Conservation (phyloP, 2,113 vertebrate genomes). For the Arothron firmamentum region DNA sequence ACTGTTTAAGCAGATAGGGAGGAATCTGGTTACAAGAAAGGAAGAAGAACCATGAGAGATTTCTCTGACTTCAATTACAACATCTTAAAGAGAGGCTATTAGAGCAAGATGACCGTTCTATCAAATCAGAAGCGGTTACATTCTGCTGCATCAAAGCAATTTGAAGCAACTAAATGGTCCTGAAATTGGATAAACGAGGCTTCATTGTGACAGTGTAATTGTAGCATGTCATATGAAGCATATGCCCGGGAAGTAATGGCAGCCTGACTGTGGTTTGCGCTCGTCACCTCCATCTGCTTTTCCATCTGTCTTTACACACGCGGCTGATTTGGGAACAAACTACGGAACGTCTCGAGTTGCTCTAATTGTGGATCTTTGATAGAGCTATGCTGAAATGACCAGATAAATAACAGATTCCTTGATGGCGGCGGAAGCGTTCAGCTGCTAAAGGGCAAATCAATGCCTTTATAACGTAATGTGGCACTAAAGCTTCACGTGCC, state of each 20-base stretch:
- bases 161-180: slow-evolving; percentile 29
- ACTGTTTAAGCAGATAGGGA: no score
- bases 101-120: slow-evolving; percentile 10
- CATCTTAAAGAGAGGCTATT: slow-evolving; percentile 11
- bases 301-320: slow-evolving; percentile 57
- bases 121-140: slow-evolving; percentile 15
- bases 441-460: slow-evolving; percentile 3
- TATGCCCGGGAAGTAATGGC: slow-evolving; percentile 58
- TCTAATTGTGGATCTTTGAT: slow-evolving; percentile 45
- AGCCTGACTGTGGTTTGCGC: slow-evolving; percentile 56
- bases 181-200: slow-evolving; percentile 43
- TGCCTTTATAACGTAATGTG: neutral
- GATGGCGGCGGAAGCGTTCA: neutral
- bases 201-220: slow-evolving; percentile 50
- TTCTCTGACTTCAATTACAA: slow-evolving; percentile 15
- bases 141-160: slow-evolving; percentile 22
- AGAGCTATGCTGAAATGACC: slow-evolving; percentile 23
- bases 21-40: no score
- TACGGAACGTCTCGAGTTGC: slow-evolving; percentile 31
- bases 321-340: slow-evolving; percentile 42
- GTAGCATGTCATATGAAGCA: slow-evolving; percentile 60
- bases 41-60: neutral
- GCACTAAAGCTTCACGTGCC: neutral
- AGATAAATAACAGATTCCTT: slow-evolving; percentile 11
- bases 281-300: slow-evolving; percentile 64